Evolutionary conservation across 1,140 invertebrate species (phyloP).

Genomic region (Drosophila dunni): DNA sequence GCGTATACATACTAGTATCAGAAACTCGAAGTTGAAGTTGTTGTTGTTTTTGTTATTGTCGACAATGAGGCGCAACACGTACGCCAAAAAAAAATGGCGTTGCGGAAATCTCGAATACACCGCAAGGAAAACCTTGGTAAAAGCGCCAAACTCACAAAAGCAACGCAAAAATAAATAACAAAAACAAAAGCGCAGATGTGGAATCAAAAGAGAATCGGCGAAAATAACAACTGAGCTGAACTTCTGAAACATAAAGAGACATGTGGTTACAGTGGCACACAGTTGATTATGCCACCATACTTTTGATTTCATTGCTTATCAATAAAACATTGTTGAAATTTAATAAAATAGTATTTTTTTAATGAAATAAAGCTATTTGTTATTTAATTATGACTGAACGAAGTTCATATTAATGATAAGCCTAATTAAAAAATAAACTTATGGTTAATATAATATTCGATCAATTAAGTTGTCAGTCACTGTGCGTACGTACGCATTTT

Average conservation of each 20-base stretch:
- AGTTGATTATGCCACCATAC: neutral
- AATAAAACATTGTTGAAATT: no score
- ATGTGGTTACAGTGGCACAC: neutral
- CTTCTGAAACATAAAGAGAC: neutral
- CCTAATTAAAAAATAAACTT: no score
- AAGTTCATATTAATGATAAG: no score
- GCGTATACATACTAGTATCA: slow-evolving; percentile 24
- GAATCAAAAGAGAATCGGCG: slow-evolving; percentile 13
- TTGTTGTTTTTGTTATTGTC: slow-evolving; percentile 35
- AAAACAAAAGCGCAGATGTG: slow-evolving; percentile 19
- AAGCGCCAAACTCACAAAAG: slow-evolving; percentile 32
- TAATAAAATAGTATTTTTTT: no score
- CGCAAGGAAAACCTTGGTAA: slow-evolving; percentile 60
- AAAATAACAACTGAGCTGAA: slow-evolving; percentile 25
- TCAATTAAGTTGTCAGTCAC: no score
- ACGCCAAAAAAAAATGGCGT: slow-evolving; percentile 72
- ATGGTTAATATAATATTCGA: no score
- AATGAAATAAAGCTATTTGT: no score
- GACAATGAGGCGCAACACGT: slow-evolving; percentile 70
- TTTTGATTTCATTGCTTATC: no score
- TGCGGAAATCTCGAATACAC: slow-evolving; percentile 71
- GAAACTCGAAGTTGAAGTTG: slow-evolving; percentile 7
- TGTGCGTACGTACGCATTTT: slow-evolving; percentile 4
- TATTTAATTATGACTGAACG: no score
- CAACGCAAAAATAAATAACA: slow-evolving; percentile 25